Evolutionary conservation across 2,888 invertebrate species (phyloP).

Genomic region (Cataglyphis cursor): DNA sequence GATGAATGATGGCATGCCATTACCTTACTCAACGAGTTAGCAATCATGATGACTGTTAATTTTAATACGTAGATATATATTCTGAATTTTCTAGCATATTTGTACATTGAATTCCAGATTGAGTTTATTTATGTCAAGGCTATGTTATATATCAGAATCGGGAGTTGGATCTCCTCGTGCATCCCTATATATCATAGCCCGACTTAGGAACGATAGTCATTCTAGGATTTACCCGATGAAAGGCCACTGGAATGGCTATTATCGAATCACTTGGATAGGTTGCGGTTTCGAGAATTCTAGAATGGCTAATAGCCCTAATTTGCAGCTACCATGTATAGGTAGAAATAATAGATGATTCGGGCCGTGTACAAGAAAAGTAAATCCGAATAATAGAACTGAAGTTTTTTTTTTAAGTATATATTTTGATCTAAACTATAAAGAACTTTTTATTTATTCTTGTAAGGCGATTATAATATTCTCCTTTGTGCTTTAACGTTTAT

Average conservation of each 20-base stretch:
- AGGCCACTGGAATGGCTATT: slow-evolving; percentile 20
- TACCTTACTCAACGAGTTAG: not conserved
- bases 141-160: not conserved
- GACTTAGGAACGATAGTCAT: slow-evolving; percentile 15
- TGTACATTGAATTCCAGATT: slow-evolving; percentile 20
- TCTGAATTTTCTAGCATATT: not conserved
- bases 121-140: slow-evolving; percentile 6
- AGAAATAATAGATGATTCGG: not conserved
- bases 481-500: not conserved
- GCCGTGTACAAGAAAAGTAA: not conserved
- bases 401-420: not conserved
- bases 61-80: not conserved
- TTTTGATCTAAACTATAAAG: not conserved
- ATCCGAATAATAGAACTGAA: not conserved
- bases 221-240: slow-evolving; percentile 12
- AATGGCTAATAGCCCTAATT: not conserved
- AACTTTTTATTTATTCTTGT: not conserved
- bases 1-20: slow-evolving; percentile 68
- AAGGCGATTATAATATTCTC: not conserved
- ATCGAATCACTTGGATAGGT: slow-evolving; percentile 3
- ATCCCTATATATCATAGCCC: not conserved
- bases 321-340: not conserved
- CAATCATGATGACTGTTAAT: not conserved
- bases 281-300: slow-evolving; percentile 21
- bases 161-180: slow-evolving; percentile 5